Conservation (phyloP, 2,113 vertebrate genomes). For the Aspidoscelis tigris region DNA sequence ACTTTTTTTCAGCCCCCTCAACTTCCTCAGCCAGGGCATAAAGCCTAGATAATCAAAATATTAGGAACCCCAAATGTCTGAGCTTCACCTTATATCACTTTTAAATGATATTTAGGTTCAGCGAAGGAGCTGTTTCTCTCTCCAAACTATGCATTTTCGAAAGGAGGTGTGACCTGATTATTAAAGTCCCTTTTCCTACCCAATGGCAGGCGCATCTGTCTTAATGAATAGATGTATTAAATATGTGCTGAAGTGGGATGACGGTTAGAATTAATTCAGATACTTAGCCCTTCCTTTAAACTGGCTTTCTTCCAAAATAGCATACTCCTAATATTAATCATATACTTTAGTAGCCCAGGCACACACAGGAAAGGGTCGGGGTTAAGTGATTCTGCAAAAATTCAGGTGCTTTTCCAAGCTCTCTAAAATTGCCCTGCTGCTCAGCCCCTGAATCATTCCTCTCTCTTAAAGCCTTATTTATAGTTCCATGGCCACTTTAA, state of each 20-base stretch:
- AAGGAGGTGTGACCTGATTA: not conserved
- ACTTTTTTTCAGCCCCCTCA: too few species aligned
- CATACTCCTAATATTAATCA: slow-evolving; percentile 25
- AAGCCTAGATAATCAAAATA: too few species aligned
- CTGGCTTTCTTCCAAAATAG: not conserved
- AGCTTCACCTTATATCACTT: not conserved
- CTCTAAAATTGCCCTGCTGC: slow-evolving; percentile 37
- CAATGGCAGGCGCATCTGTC: not conserved
- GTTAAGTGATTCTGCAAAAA: slow-evolving; percentile 39
- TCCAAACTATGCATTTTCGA: not conserved
- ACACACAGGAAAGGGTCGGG: not conserved
- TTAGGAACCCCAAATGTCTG: too few species aligned
- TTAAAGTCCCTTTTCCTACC: not conserved
- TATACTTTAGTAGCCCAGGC: not conserved
- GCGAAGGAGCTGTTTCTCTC: not conserved
- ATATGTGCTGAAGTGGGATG: not conserved
- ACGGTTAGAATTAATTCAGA: slow-evolving; percentile 15
- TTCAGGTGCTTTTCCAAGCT: slow-evolving; percentile 31
- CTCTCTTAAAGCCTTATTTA: slow-evolving; percentile 53
- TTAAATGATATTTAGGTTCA: slow-evolving; percentile 7
- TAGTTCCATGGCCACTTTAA: slow-evolving; percentile 44
- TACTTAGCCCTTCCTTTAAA: not conserved
- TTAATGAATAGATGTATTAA: not conserved
- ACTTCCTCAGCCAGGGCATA: too few species aligned
- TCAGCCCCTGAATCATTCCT: slow-evolving; percentile 38